A percentile compares a stretch with the other conserved stretches of the same genome.
These are phyloP conservation scores for Chrysolina oricalcia DNA, from an alignment of 2,888 invertebrate species.

Conservation along the genomic window DNA sequence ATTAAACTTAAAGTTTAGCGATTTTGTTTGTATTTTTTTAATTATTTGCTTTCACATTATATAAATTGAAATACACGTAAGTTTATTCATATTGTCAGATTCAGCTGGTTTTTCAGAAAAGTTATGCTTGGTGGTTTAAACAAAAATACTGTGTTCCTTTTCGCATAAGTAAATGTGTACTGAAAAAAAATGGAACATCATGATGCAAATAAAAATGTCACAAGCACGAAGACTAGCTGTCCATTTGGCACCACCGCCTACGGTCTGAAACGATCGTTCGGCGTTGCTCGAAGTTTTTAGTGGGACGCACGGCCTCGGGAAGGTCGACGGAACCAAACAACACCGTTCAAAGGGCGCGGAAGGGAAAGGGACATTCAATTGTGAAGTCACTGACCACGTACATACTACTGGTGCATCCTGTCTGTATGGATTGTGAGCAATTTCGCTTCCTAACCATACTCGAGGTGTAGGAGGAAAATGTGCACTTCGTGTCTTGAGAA, in stretches of 20 bases:
- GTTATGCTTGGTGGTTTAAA: no score
- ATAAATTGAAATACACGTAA: no score
- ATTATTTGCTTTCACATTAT: no score
- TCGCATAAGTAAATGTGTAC: no score
- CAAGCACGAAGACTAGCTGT: background rate
- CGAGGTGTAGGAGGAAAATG: slow-evolving; percentile 4
- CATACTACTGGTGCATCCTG: slow-evolving; percentile 47
- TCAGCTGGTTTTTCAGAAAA: no score
- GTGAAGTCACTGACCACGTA: slow-evolving; percentile 63
- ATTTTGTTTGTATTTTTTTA: no score
- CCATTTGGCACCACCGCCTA: slow-evolving; percentile 32
- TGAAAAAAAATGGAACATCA: no score
- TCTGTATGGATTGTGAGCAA: slow-evolving; percentile 3
- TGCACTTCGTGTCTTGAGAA: background rate
- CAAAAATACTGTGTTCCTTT: no score
- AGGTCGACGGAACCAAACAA: slow-evolving; percentile 65
- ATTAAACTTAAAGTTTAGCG: no score
- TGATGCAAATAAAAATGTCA: background rate
- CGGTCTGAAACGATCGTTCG: slow-evolving; percentile 38
- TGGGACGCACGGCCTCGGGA: slow-evolving; percentile 67
- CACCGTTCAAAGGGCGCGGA: slow-evolving; percentile 50
- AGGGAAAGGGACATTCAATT: slow-evolving; percentile 58
- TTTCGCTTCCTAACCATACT: background rate
- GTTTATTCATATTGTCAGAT: no score
- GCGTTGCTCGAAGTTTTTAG: slow-evolving; percentile 62